A percentile compares a stretch with the other conserved stretches of the same genome.
phyloP scores from a whole-genome alignment of 2,797 vertebrate genomes.

The Trematomus bernacchii region DNA sequence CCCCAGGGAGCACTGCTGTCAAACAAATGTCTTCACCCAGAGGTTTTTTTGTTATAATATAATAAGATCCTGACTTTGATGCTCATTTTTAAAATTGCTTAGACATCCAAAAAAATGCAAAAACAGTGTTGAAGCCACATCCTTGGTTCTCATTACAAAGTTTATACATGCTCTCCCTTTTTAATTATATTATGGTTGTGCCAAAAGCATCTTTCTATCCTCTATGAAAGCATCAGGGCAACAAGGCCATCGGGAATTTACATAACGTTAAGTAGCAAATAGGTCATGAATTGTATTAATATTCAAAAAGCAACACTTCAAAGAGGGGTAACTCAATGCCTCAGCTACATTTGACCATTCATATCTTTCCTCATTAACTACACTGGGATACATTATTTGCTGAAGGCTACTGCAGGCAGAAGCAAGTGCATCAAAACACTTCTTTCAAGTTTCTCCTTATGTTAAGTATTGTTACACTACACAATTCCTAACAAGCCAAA shows the following conservation, averaged over 20 bases:
- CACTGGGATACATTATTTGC: slow-evolving; percentile 68
- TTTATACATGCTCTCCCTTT: slow-evolving; percentile 43
- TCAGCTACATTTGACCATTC: slow-evolving; percentile 80
- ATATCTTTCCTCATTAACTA: slow-evolving; percentile 76
- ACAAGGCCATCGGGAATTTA: slow-evolving; percentile 77
- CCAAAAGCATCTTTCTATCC: slow-evolving; percentile 54
- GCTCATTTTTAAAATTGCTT: slow-evolving; percentile 51
- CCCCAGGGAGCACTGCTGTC: slow-evolving; percentile 72
- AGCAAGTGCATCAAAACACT: slow-evolving; percentile 70
- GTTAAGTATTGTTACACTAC: slow-evolving; percentile 47
- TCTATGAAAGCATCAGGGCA: slow-evolving; percentile 65
- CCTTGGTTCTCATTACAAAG: slow-evolving; percentile 36
- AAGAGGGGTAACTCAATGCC: slow-evolving; percentile 72
- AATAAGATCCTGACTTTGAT: slow-evolving; percentile 62
- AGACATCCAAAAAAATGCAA: slow-evolving; percentile 42
- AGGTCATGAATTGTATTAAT: slow-evolving; percentile 82
- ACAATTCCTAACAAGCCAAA: slow-evolving; percentile 59
- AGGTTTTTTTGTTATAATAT: slow-evolving; percentile 58
- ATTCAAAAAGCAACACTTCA: slow-evolving; percentile 80
- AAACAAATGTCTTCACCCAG: slow-evolving; percentile 73
- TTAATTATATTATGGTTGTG: slow-evolving; percentile 75
- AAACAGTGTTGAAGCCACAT: slow-evolving; percentile 18
- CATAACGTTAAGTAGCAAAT: slow-evolving; percentile 82
- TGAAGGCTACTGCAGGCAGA: slow-evolving; percentile 60
- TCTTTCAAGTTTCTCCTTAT: slow-evolving; percentile 68